Base-by-base conservation (phyloP, 2,888 invertebrate species). In the Lutraria lutraria region DNA sequence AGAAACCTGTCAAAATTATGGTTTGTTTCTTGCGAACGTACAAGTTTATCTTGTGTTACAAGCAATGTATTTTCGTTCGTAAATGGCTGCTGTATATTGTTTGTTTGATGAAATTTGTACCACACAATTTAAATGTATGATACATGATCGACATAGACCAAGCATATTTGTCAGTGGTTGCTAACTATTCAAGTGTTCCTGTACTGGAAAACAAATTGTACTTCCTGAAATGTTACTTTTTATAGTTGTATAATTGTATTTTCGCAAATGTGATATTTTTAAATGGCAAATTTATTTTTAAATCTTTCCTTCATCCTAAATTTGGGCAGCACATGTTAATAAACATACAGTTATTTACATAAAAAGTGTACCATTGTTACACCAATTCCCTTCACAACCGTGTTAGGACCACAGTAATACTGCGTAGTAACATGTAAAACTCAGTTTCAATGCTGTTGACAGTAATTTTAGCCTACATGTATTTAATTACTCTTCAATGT, bases 1-100 rank as follows among this genome's bases (percentile, higher is more conserved):
- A 68, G 63, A 68, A 68, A 68, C 63, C 25, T 68, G 63, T 68
- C 63, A 25, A 68, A 25, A 25, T 68, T 76, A 31, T 76, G 43
- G 31, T 34, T 76, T 29, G 25, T 29, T 72, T 31, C 34, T 34
- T 34, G 76, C 19, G 4, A 4, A 76, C 76, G 31, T 3, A 76
- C 25, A 31, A 34, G 31, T 34, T 10, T 15, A 31, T 3, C 0
- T 34, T 34, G 34, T 76, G 25, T 76, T 16, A 76, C 29, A 76
- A 31, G 29, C 15, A 4, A 19, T 19, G 16, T 34, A 31, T 15
- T 34, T 31, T 76, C 19, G 76, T 34, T 76, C 16, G 16, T 34
- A 76, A 13, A 76, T 31, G 16, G 31, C 10, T 34, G 76, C 31
- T 76, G 76, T 8, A 8, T 76, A 76, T 76, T 31, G 76, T 31